Conservation (phyloP, 2,888 invertebrate species). For the Adineta ricciae region DNA sequence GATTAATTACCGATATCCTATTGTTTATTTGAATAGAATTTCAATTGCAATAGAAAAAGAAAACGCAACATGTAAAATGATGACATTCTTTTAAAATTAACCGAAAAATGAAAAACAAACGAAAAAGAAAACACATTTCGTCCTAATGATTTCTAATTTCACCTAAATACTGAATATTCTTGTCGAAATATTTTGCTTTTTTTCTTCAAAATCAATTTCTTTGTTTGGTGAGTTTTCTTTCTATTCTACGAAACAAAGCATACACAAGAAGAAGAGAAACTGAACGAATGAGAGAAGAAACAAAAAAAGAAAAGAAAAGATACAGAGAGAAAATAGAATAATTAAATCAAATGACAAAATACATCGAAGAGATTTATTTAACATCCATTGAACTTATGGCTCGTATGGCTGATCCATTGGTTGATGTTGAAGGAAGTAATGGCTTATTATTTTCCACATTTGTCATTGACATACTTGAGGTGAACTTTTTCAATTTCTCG, state of each 20-base stretch:
- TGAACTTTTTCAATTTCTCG: background rate
- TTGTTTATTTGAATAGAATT: background rate
- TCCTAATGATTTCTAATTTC: background rate
- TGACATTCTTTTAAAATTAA: slow-evolving; percentile 15
- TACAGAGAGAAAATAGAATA: slow-evolving; percentile 5
- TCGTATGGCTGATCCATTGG: background rate
- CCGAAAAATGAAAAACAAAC: background rate
- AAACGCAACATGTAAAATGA: background rate
- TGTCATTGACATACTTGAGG: background rate
- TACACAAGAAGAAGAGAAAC: background rate
- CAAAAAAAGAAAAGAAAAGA: background rate
- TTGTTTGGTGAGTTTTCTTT: background rate
- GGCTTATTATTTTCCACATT: background rate
- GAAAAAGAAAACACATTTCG: background rate
- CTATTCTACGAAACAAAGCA: background rate
- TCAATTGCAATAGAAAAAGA: background rate
- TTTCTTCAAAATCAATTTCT: background rate
- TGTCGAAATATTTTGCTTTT: background rate
- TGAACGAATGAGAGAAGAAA: no score
- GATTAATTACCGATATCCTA: background rate
- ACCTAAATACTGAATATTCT: background rate
- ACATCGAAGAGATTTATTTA: background rate
- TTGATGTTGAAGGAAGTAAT: background rate
- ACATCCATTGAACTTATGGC: background rate
- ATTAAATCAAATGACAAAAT: background rate